phyloP scores from a whole-genome alignment of 2,797 vertebrate genomes.

The Halcyon leucocephala region DNA sequence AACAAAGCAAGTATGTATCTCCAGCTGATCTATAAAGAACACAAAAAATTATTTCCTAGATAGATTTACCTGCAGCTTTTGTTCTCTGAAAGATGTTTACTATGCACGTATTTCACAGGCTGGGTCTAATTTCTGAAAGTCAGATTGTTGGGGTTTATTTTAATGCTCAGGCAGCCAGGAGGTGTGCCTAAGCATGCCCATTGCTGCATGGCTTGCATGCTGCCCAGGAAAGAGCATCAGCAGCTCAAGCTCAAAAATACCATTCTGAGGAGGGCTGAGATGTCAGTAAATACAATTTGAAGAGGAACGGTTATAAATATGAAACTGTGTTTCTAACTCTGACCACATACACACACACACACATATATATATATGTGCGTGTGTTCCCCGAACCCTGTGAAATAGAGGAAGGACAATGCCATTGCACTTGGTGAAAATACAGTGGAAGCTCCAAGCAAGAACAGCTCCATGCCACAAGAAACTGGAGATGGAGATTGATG shows the following conservation, averaged over 20 bases:
- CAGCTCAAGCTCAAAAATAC: neutral
- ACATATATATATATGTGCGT: no score
- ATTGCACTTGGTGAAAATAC: rapidly evolving
- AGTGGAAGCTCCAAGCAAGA: neutral
- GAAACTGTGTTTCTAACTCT: neutral
- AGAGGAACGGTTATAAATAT: neutral
- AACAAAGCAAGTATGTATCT: neutral
- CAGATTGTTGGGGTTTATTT: neutral
- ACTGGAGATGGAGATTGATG: neutral
- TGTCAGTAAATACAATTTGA: neutral
- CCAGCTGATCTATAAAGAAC: neutral
- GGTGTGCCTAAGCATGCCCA: neutral
- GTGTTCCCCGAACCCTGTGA: rapidly evolving
- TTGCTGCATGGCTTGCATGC: rapidly evolving
- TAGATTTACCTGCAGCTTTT: neutral
- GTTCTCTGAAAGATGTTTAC: neutral
- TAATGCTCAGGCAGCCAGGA: neutral
- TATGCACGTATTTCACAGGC: neutral
- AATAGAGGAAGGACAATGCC: neutral
- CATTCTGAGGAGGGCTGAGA: rapidly evolving
- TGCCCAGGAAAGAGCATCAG: rapidly evolving
- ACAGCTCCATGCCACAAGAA: rapidly evolving
- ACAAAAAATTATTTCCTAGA: neutral
- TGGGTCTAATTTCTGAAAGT: neutral
- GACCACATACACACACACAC: no score